Evolutionary conservation across 2,797 vertebrate genomes (phyloP).

Genomic region (Syndactyla subalaris): DNA sequence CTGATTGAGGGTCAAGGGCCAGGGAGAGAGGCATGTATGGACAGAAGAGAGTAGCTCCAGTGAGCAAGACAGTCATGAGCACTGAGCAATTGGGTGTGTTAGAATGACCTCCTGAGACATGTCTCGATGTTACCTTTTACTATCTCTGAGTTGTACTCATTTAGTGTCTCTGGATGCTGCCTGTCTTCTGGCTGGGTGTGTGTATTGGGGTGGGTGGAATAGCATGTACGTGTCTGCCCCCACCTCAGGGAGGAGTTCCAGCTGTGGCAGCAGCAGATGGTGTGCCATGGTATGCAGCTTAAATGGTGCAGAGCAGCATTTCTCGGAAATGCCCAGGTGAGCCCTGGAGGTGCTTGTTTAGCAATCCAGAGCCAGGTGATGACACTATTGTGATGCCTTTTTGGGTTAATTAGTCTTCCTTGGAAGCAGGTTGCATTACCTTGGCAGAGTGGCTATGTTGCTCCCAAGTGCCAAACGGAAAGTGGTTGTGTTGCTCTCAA

Average conservation of each 20-base stretch:
- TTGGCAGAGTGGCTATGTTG: neutral
- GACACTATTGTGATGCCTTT: neutral
- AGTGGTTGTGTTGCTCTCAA: neutral
- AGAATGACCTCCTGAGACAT: neutral
- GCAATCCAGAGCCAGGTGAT: neutral
- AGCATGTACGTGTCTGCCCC: neutral
- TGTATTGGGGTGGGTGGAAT: neutral
- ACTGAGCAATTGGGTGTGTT: neutral
- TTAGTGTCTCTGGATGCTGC: neutral
- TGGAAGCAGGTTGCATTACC: neutral
- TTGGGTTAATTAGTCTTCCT: neutral
- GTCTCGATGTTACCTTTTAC: neutral
- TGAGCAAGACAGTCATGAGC: neutral
- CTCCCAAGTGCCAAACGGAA: neutral
- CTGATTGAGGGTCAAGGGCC: neutral
- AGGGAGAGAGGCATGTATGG: neutral
- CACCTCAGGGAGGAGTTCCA: neutral
- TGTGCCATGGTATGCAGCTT: accelerated
- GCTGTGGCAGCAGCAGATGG: neutral
- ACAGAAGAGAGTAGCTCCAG: neutral
- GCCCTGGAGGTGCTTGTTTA: neutral
- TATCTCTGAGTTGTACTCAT: accelerated
- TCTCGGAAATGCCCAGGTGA: neutral
- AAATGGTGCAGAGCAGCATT: neutral
- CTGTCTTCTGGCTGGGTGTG: neutral